phyloP scores from a whole-genome alignment of 2,888 invertebrate species.

The Coecobrya sp. region DNA sequence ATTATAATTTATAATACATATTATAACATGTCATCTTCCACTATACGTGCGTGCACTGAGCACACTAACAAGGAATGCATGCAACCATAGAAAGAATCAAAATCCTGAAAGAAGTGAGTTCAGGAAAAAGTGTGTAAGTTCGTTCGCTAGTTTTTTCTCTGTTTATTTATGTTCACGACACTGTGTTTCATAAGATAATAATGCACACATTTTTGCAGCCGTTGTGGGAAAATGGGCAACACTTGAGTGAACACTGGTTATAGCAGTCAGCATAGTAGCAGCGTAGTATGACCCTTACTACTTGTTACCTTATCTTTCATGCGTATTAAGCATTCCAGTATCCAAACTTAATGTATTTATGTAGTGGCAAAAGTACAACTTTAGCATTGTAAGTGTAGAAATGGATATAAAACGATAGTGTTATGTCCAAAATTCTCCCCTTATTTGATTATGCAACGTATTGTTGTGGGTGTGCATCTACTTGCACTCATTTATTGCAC shows the following conservation, averaged over 20 bases:
- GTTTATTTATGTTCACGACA: slow-evolving; percentile 16
- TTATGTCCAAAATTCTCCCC: too few species aligned
- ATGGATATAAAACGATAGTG: too few species aligned
- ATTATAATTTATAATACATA: too few species aligned
- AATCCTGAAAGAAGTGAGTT: background rate
- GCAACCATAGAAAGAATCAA: background rate
- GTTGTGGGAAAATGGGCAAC: slow-evolving; percentile 1
- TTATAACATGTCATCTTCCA: background rate
- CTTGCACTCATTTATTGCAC: too few species aligned
- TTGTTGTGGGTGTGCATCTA: too few species aligned
- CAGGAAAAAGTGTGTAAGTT: background rate
- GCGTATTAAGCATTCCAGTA: too few species aligned
- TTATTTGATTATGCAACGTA: too few species aligned
- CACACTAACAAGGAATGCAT: background rate
- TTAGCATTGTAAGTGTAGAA: too few species aligned
- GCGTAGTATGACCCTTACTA: background rate
- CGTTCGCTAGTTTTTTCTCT: background rate
- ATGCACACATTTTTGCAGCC: background rate
- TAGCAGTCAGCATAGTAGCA: background rate
- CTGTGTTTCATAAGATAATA: background rate
- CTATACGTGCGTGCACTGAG: background rate
- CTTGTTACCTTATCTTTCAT: background rate
- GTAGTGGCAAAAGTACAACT: too few species aligned
- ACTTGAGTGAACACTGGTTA: background rate
- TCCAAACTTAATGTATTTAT: too few species aligned